phyloP scores from a whole-genome alignment of 2,888 invertebrate species.

The Plebejus anna region DNA sequence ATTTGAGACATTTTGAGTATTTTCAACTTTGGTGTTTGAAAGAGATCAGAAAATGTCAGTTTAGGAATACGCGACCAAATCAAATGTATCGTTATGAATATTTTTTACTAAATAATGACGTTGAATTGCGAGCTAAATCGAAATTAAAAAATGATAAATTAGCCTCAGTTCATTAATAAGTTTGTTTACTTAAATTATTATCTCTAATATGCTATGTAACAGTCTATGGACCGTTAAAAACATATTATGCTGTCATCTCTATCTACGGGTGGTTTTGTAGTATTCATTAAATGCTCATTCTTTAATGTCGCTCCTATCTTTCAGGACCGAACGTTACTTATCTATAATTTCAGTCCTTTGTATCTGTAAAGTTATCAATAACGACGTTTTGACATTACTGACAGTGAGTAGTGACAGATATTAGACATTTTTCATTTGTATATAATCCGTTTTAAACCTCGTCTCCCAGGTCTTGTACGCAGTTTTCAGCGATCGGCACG shows the following conservation, averaged over 20 bases:
- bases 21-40: slow-evolving; percentile 26
- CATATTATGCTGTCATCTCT: not conserved
- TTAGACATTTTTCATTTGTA: not conserved
- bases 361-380: not conserved
- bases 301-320: not conserved
- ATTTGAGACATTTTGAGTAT: slow-evolving; percentile 25
- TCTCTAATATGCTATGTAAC: not conserved
- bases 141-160: not conserved
- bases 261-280: not conserved
- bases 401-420: slow-evolving; percentile 2
- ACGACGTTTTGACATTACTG: not conserved
- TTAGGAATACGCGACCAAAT: not conserved
- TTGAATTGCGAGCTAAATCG: not conserved
- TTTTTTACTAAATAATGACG: not conserved
- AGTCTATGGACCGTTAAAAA: not conserved
- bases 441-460: slow-evolving; percentile 71
- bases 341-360: slow-evolving; percentile 2
- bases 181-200: not conserved
- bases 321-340: not conserved
- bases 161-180: not conserved
- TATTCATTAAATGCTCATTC: not conserved
- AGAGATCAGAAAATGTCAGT: slow-evolving; percentile 13
- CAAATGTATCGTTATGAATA: too few species aligned
- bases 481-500: slow-evolving; percentile 95
- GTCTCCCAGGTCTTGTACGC: slow-evolving; percentile 88